Base-by-base conservation (phyloP, 2,888 invertebrate genomes). In the Ischnus inquisitorius region DNA sequence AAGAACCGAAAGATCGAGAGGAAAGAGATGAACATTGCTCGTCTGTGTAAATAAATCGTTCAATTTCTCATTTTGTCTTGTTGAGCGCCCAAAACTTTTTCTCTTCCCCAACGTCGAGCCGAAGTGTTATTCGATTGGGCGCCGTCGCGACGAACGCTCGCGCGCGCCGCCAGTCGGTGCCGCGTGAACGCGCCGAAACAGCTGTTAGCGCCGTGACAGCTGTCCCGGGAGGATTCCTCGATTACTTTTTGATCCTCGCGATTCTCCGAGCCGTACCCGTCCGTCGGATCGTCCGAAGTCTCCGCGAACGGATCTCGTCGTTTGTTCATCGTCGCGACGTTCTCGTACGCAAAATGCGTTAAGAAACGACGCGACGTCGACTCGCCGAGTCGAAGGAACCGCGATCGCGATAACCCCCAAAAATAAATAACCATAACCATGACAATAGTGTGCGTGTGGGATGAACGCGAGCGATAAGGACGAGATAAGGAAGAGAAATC, bases 31-130 rank as follows among this genome's bases (percentile, higher is more conserved):
- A 28, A 60, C 14, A 25, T 28, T 28, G 54, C 54, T 60, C 60
- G 69, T 74, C 72, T 79, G 77, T 79, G 77, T 76, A 79, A 79
- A 84, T 76, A 75, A 64, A 68, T 69, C 57, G 34, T 51, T 85
- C 68, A 22, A 74, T 76, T 62, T 80, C n/a, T 80, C 76, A 76
- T 69, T 77, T 79, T 62, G 69, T 28, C 22, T 8, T 5, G 25
- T n/a, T 68, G 41, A 5, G 43, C 46, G 19, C 34, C 5, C 8
- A 6, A 34, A 6, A 6, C 34, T 34, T 34, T 54, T 54, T 10
- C 3, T 22, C 10, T 3, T 22, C 22, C 54, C 3, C 54, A 8
- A 10, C 54, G 54, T 54, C 10, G 22, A 22, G 10, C 8, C 8
- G 10, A 54, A 22, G 10, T 54, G 19, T 54, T 8, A 19, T 54